Evolutionary conservation across 2,113 vertebrate species (phyloP), one percentile per base, ranked within the genome.

Genomic region (Panurus biarmicus): DNA sequence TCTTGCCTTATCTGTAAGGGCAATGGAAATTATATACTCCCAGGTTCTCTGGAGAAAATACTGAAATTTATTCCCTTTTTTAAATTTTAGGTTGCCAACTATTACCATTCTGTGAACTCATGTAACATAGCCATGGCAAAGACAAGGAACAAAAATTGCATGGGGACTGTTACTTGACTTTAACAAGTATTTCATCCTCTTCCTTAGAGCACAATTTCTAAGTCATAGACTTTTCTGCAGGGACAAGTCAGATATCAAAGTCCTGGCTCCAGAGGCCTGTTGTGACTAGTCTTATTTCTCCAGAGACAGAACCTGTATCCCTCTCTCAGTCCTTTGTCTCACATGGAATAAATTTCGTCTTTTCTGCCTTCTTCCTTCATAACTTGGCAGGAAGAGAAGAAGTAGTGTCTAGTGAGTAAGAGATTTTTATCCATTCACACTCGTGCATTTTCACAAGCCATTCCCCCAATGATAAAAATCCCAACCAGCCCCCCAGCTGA

Each of bases 281-380:
- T 92, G 64, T 85, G 24, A 89, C 56, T 42, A 29, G 42, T 42
- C 70, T 91, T 95, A 91, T 95, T 95, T 93, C 91, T 93, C 67
- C 50, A 90, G 58, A 79, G 85, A 71, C 9, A 88, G 62, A 87
- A 58, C n/a, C 64, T 42, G 24, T 56, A 91, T 82, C 64, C 58
- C 16, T 77, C 56, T 88, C 64, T 73, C 64, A 85, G 66, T 72
- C 61, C 48, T 90, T 74, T 50, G 80, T 64, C 56, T 92, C 65
- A 72, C 50, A 44, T 12, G 64, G 69, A 71, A 51, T 71, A 31
- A 33, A 66, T 73, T 74, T 66, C 81, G 9, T 50, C 44, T 94
- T 85, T 85, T 66, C 54, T 64, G 16, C 60, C 73, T 78, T 85
- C 40, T 40, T 87, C 36, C 60, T 72, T 94, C 70, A 19, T 75